Base-by-base conservation (phyloP, 2,797 vertebrate genomes). In the Micrastur ruficollis region DNA sequence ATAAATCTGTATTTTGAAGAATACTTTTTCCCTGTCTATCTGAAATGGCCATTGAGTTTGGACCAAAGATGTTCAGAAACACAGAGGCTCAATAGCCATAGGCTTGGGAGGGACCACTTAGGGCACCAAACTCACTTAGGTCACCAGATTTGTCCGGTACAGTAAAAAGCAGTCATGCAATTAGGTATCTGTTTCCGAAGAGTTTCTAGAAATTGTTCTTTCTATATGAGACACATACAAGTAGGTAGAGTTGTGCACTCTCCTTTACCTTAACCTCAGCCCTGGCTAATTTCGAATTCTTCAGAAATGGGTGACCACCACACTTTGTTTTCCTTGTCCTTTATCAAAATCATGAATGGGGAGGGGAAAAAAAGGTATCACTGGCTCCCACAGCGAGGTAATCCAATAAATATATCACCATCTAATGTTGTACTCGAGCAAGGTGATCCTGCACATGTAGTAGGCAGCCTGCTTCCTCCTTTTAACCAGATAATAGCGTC, bases 71-170 rank as follows among this genome's bases (percentile, higher is more conserved):
- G 4, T 61, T 70, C 14, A 62, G 53, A 70, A 76, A 49, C 15
- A 75, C 9, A 29, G 0, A 3, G 17, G 32, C 6, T 32, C n/a
- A 47, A 79, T 40, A 47, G 53, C 22, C 0, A 0, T 6, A 55
- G 21, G 16, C 36, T 44, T 75, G 29, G 12, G 22, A 74, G 27
- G 15, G 5, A 42, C 12, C 27, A 31, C 8, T 38, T 79, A 55
- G 27, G 31, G 27, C 14, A 68, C 25, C 32, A 73, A 31, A 81
- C 22, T 47, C 46, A 38, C 20, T 50, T 59, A 47, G 17, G 8
- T 42, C 29, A 67, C 27, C 16, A 63, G 20, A 81, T 50, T 62
- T 70, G 22, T 26, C 49, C 2, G 6, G 7, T 53, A 65, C 11
- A 27, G 26, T 65, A 72, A 72, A 83, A 88, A 80, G 12, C 12